Evolutionary conservation across 2,888 invertebrate species (phyloP), one percentile per base, ranked within the genome.

Genomic region (Nineta flava): DNA sequence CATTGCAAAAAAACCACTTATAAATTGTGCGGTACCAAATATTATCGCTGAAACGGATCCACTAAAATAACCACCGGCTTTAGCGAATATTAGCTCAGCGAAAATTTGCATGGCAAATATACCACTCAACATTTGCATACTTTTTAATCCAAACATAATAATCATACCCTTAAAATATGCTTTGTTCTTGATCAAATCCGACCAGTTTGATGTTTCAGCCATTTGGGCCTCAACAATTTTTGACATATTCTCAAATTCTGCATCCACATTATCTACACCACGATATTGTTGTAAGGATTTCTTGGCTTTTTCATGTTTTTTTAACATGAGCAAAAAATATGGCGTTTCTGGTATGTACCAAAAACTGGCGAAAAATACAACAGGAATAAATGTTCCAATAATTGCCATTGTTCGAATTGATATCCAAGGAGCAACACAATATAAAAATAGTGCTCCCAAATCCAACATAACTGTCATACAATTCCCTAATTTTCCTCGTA

Each of bases 331-430:
- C 51, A 66, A 61, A 54, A 65, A 72, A 47, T 75, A 69, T 0
- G 79, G 79, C 1, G 76, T 73, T 67, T 84, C 83, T 13, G 83
- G 83, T 61, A 82, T 70, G 59, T 74, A 74, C 34, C 74, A 62
- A 61, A 80, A 76, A 9, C 72, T 65, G 13, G 74, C 50, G 43
- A 79, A 65, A 58, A 79, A 76, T 43, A 75, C 59, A 26, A 77
- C 60, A 7, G 80, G 76, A 50, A 79, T 68, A 52, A 72, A 61
- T 55, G 76, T 67, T 59, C 77, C 78, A 61, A 77, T 70, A 48
- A 69, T 63, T 53, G 75, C 76, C 54, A 77, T 67, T 13, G 64
- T 63, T 55, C 65, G 65, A 65, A 77, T 76, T 53, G 73, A 65
- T 44, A 73, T 74, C 57, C 69, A 70, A 2, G 77, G 76, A 12